A percentile compares a stretch with the other conserved stretches of the same genome.
Evolutionary conservation across 2,113 vertebrate genomes (phyloP).

Genomic region (Corythornis madagascariensis): DNA sequence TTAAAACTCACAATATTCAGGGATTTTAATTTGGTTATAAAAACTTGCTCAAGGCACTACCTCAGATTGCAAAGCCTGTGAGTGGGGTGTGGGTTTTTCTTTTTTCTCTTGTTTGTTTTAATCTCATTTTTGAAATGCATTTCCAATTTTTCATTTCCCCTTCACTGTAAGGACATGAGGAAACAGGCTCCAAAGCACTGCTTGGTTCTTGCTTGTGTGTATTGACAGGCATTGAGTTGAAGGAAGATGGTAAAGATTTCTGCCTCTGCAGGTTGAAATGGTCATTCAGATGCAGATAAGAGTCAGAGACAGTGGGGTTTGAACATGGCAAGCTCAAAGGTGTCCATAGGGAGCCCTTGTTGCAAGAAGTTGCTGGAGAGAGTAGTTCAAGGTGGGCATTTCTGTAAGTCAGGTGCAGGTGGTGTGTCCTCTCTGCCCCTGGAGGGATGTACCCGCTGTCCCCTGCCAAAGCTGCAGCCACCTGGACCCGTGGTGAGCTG

Average conservation of each 20-base stretch:
- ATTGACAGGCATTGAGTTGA: neutral
- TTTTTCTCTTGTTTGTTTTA: neutral
- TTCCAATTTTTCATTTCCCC: neutral
- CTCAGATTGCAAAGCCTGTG: neutral
- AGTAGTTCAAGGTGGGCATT: neutral
- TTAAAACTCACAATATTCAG: neutral
- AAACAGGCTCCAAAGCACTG: neutral
- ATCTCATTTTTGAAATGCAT: neutral
- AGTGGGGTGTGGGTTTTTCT: neutral
- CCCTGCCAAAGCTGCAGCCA: neutral
- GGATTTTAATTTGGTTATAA: conserved; percentile 22
- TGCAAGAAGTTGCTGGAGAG: rapidly evolving
- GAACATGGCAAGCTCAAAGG: rapidly evolving
- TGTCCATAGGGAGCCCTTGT: neutral
- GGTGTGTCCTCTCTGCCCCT: rapidly evolving
- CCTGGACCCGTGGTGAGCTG: neutral
- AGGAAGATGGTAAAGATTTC: neutral
- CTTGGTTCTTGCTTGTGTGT: neutral
- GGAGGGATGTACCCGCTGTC: neutral
- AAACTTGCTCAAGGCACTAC: neutral
- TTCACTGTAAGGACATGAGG: neutral
- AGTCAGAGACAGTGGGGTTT: rapidly evolving
- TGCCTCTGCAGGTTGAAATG: rapidly evolving
- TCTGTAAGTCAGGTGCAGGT: neutral
- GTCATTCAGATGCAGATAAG: neutral